Percentiles rank a stretch among this genome's conserved stretches.
phyloP scores from a whole-genome alignment of 1,140 invertebrate genomes.

The Chironomus tepperi region DNA sequence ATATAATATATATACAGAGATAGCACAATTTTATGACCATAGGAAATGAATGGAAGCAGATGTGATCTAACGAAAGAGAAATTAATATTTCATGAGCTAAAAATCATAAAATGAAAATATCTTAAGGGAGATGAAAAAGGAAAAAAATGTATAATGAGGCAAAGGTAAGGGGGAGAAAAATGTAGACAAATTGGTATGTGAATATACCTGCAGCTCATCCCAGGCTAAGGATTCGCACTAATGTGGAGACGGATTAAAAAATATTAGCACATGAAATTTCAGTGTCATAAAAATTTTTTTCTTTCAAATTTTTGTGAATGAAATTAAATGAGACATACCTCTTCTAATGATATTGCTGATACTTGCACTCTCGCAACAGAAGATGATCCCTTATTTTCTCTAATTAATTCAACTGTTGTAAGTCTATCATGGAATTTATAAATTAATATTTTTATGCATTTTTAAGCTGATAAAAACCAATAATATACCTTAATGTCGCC shows the following conservation, averaged over 20 bases:
- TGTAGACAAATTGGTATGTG: constrained; percentile 13
- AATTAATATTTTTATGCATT: background rate
- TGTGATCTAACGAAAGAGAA: constrained; percentile 17
- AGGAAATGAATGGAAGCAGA: constrained; percentile 22
- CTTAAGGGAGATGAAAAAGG: background rate
- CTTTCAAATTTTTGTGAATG: background rate
- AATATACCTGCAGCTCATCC: constrained; percentile 84
- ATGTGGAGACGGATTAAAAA: background rate
- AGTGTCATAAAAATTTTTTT: background rate
- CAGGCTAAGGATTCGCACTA: constrained; percentile 73
- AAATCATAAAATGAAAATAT: constrained; percentile 19
- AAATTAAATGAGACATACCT: constrained; percentile 36
- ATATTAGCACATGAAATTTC: background rate
- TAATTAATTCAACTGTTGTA: constrained; percentile 70
- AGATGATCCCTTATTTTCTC: constrained; percentile 66
- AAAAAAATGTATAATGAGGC: background rate
- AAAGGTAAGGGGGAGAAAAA: constrained; percentile 26
- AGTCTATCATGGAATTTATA: constrained; percentile 42
- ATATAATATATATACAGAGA: background rate
- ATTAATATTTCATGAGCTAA: constrained; percentile 21
- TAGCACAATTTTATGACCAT: constrained; percentile 9
- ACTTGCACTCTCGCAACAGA: constrained; percentile 68
- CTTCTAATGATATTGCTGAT: constrained; percentile 63
- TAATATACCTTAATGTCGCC: constrained; percentile 37
- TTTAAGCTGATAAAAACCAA: background rate